phyloP scores from a whole-genome alignment of 2,888 invertebrate genomes.

The Andrena minutula region DNA sequence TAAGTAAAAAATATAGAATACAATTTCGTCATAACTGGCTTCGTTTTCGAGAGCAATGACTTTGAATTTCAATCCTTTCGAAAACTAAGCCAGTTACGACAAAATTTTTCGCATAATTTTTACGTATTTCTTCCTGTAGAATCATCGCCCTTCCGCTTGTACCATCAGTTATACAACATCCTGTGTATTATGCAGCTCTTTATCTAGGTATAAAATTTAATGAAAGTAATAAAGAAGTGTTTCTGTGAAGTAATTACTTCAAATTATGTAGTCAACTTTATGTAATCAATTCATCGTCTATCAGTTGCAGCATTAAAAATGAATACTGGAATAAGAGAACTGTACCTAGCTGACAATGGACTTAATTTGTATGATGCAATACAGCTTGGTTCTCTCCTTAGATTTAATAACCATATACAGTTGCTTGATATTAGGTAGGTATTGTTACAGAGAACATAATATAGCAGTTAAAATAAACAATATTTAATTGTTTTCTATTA shows the following conservation, averaged over 20 bases:
- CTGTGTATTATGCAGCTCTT: neutral
- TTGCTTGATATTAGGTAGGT: conserved; percentile 92
- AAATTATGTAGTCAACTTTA: conserved; percentile 12
- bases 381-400: conserved; percentile 91
- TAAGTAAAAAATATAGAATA: no score
- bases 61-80: no score
- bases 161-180: no score
- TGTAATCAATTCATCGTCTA: conserved; percentile 19
- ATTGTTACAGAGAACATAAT: conserved; percentile 15
- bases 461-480: neutral
- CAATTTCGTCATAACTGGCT: no score
- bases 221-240: neutral
- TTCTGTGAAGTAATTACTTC: neutral
- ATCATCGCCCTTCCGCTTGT: no score
- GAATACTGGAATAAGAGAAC: conserved; percentile 91
- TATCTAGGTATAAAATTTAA: neutral
- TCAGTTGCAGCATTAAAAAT: conserved; percentile 92
- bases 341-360: conserved; percentile 94
- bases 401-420: conserved; percentile 91
- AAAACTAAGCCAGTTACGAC: no score
- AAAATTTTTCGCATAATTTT: no score
- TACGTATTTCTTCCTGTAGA: no score
- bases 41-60: no score
- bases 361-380: conserved; percentile 91
- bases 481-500: conserved; percentile 8